Evolutionary conservation across 2,797 vertebrate genomes (phyloP), one percentile per base, ranked within the genome.

Genomic region (Anomalospiza imberbis): DNA sequence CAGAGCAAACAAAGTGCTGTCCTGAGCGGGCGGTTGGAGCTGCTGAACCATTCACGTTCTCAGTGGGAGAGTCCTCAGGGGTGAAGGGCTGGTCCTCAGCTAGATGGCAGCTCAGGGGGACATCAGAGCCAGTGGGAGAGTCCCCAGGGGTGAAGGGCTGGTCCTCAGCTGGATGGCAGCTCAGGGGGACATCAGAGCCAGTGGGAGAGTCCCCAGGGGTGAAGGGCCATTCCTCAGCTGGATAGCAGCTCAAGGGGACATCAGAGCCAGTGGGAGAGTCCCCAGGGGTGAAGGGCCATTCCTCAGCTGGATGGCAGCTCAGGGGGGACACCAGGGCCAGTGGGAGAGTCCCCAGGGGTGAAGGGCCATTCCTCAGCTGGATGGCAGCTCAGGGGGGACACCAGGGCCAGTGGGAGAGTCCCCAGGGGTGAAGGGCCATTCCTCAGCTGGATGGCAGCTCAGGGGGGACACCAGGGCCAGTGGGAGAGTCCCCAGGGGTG

Each of bases 1-100:
- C 83, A 92, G 83, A 89, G 84, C 78, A 89, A 93, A 77, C 42
- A 13, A 71, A 94, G 58, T 32, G 79, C 45, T 88, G 72, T 81
- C 76, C 85, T 67, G 77, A 76, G 73, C 44, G 28, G 73, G 73
- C 21, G 1, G 28, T 6, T 29, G 7, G 83, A 94, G 85, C 63
- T 7, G 11, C 55, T 92, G 50, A 85, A 93, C 60, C 1, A 0
- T 36, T 73, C 24, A 0, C 3, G 2, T 34, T 32, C 83, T 29
- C 62, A 12, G 0, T 1, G 18, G 73, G 53, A 65, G n/a, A 55
- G n/a, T 9, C 10, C 34, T 34, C 1, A 2, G n/a, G 71, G 34
- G 2, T 0, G 2, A 9, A 24, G 54, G 62, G 54, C 57, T 50
- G 50, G 28, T 36, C 73, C 62, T 47, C 0, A 2, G 45, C 25